Conservation (phyloP, 2,113 vertebrate genomes). For the Epinephelus cyanopodus region DNA sequence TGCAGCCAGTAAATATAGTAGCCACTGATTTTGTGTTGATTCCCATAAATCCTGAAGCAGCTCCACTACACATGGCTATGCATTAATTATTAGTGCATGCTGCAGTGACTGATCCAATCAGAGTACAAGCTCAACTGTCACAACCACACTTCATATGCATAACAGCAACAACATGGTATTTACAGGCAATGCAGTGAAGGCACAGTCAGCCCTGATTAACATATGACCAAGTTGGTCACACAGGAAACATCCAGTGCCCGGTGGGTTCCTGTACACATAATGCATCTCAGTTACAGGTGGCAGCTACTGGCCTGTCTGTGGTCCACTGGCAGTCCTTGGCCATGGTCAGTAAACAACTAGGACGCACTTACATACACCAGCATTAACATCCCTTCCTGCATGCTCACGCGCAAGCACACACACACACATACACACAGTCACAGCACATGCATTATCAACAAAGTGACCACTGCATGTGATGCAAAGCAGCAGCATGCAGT, state of each 20-base stretch:
- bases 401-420: constrained; percentile 1
- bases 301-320: constrained; percentile 70
- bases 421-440: neutral
- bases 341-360: constrained; percentile 71
- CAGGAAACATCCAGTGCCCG: constrained; percentile 45
- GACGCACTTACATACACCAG: constrained; percentile 56
- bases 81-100: constrained; percentile 75
- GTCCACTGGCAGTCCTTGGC: constrained; percentile 64
- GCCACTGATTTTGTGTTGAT: constrained; percentile 30
- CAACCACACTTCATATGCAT: constrained; percentile 31
- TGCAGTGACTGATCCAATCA: constrained; percentile 72
- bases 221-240: constrained; percentile 35
- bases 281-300: constrained; percentile 82
- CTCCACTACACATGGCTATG: constrained; percentile 71
- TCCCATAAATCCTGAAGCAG: constrained; percentile 51
- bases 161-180: constrained; percentile 17
- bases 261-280: constrained; percentile 59
- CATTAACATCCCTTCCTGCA: constrained; percentile 25
- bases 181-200: constrained; percentile 34
- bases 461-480: constrained; percentile 71
- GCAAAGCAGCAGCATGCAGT: constrained; percentile 81
- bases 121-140: constrained; percentile 34
- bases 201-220: constrained; percentile 25
- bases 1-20: constrained; percentile 39
- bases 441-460: constrained; percentile 69